phyloP scores from a whole-genome alignment of 2,113 vertebrate genomes.

The Maccullochella peelii region DNA sequence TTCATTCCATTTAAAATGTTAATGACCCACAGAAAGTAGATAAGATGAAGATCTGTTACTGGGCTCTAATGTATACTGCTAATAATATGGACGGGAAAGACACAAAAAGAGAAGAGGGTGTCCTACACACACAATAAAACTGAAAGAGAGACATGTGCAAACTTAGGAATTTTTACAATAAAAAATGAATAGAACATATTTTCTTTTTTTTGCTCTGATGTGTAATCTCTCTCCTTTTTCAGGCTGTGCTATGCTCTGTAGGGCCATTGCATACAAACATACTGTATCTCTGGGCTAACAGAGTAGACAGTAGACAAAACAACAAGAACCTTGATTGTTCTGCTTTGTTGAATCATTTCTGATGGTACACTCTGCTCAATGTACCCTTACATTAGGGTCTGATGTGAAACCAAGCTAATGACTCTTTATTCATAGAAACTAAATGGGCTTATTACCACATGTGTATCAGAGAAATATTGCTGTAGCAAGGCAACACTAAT shows the following conservation, averaged over 20 bases:
- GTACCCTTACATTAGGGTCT: not conserved
- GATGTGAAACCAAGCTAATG: conserved; percentile 7
- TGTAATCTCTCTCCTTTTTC: not conserved
- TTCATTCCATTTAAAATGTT: not conserved
- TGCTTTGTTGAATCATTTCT: conserved; percentile 44
- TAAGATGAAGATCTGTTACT: not conserved
- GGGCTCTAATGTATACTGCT: not conserved
- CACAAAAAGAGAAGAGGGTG: not conserved
- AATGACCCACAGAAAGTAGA: not conserved
- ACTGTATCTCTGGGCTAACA: conserved; percentile 20
- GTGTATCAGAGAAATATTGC: not conserved
- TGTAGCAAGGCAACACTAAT: not conserved
- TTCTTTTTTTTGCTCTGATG: not conserved
- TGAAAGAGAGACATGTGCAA: not conserved
- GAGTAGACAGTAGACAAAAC: conserved; percentile 25
- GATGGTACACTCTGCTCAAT: not conserved
- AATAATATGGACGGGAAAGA: not conserved
- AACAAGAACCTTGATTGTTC: conserved; percentile 38
- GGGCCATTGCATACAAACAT: conserved; percentile 30
- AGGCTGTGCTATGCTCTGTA: conserved; percentile 13
- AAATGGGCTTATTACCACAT: not conserved
- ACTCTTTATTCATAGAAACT: not conserved
- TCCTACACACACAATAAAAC: not conserved
- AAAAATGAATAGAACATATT: not conserved
- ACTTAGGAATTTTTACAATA: not conserved